A percentile compares a stretch with the other conserved stretches of the same genome.
Evolutionary conservation across 2,888 invertebrate species (phyloP).

Genomic region (Lasioglossum calceatum): DNA sequence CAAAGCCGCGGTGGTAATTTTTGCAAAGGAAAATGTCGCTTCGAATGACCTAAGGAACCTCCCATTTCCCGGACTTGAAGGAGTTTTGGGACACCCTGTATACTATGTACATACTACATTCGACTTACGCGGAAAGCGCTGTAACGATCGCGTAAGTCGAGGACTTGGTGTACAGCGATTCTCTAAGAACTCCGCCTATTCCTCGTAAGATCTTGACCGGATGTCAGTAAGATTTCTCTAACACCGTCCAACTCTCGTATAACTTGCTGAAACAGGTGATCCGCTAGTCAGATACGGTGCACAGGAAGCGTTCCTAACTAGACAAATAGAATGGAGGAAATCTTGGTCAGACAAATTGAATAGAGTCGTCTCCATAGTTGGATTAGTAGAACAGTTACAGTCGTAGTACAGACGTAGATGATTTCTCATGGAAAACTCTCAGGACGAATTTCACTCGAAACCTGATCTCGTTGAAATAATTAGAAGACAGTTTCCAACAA

Average conservation of each 20-base stretch:
- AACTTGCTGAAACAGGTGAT: not conserved
- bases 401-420: not conserved
- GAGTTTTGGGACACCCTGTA: no score
- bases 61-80: no score
- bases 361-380: not conserved
- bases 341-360: conserved; percentile 1
- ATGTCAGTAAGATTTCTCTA: not conserved
- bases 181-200: not conserved
- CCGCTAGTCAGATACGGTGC: not conserved
- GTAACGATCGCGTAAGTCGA: no score
- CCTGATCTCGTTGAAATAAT: not conserved
- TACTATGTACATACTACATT: no score
- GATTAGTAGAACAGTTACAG: not conserved
- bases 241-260: not conserved
- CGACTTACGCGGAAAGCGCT: no score
- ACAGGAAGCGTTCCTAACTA: not conserved
- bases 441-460: not conserved
- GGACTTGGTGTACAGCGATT: no score
- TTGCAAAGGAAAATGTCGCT: no score
- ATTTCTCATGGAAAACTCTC: not conserved
- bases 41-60: no score
- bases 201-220: not conserved
- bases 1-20: no score
- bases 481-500: not conserved
- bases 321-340: not conserved